Evolutionary conservation across 2,113 vertebrate genomes (phyloP), one percentile per base, ranked within the genome.

Genomic region (Polyodon spathula): DNA sequence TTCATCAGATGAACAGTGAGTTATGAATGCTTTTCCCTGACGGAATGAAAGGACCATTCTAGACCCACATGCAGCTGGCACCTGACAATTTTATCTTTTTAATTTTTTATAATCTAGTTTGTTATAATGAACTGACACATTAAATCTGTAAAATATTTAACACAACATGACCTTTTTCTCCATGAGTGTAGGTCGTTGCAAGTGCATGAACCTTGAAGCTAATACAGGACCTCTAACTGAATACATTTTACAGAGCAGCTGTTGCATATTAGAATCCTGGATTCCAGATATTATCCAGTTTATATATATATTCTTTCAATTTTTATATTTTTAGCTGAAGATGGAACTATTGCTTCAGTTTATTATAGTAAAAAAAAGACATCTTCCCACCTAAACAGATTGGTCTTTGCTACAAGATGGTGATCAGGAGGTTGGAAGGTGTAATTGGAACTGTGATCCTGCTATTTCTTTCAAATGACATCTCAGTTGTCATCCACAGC

Each of bases 241-340:
- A n/a, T 70, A 73, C 73, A 76, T 71, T 79, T 75, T 75, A 66
- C 67, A 67, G 70, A 78, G 73, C 84, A 85, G 79, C 82, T 88
- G 81, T 83, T 80, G 79, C 78, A 78, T 79, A 81, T 86, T 85
- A 84, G 76, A 51, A 62, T 46, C 69, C 75, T 83, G 83, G 82
- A 76, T 86, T 81, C 82, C 84, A 86, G 84, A 80, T 82, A 77
- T 84, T 85, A 76, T 80, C 75, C 82, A 78, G 81, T 84, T 84
- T 79, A 82, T 69, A 81, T 78, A 75, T 58, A 73, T n/a, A n/a
- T n/a, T n/a, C n/a, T n/a, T n/a, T n/a, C n/a, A n/a, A n/a, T n/a
- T n/a, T n/a, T n/a, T n/a, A n/a, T n/a, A n/a, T n/a, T n/a, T n/a
- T n/a, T n/a, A n/a, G n/a, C n/a, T n/a, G n/a, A n/a, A n/a, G n/a